phyloP scores from a whole-genome alignment of 2,888 invertebrate genomes.

The Noctua comes region DNA sequence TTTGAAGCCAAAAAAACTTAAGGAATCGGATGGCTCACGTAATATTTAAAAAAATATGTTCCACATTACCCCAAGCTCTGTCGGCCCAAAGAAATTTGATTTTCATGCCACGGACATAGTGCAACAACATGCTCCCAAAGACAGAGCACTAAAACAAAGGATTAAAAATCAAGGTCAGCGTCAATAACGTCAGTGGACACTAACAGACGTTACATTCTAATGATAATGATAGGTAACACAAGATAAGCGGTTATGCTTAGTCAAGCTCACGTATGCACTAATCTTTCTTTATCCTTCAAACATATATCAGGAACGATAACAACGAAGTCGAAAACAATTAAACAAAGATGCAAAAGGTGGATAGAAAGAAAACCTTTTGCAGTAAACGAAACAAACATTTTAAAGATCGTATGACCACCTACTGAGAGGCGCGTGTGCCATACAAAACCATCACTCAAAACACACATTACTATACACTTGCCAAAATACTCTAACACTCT shows the following conservation, averaged over 20 bases:
- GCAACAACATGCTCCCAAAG: not conserved
- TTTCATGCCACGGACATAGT: not conserved
- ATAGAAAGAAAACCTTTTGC: slow-evolving; percentile 38
- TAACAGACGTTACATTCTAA: not conserved
- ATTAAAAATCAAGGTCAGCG: not conserved
- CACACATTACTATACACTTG: not conserved
- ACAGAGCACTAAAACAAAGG: not conserved
- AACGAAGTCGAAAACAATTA: slow-evolving; percentile 36
- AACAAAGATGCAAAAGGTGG: slow-evolving; percentile 10
- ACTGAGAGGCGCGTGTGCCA: slow-evolving; percentile 60
- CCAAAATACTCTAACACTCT: not conserved
- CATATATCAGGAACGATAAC: slow-evolving; percentile 51
- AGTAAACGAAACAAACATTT: slow-evolving; percentile 42
- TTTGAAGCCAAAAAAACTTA: too few species aligned
- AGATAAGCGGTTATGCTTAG: slow-evolving; percentile 38
- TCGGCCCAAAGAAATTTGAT: not conserved
- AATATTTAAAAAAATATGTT: not conserved
- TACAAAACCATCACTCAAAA: slow-evolving; percentile 25
- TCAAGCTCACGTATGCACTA: slow-evolving; percentile 48
- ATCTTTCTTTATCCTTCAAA: slow-evolving; percentile 47
- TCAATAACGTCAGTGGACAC: not conserved
- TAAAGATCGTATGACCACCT: slow-evolving; percentile 46
- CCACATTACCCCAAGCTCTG: not conserved
- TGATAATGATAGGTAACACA: not conserved
- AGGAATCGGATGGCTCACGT: too few species aligned